Conservation (phyloP, 2,888 invertebrate genomes). For the Bombylius discolor region DNA sequence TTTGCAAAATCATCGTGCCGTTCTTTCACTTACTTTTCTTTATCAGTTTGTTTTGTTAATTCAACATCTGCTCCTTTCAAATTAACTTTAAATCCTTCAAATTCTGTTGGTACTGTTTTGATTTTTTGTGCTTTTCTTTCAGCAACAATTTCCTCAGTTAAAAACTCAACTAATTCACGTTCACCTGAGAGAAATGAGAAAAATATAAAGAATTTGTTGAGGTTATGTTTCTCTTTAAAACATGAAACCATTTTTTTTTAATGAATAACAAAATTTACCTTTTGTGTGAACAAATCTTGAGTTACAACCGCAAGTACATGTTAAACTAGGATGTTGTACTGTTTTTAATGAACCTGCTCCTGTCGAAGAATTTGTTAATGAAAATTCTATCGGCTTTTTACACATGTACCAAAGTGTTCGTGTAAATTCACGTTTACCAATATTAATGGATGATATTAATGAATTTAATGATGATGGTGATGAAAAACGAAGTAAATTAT, state of each 20-base stretch:
- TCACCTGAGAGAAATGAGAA: conserved; percentile 49
- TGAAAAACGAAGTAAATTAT: not conserved
- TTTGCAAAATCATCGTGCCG: not conserved
- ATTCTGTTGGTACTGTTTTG: conserved; percentile 56
- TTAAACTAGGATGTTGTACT: conserved; percentile 45
- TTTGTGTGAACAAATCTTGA: conserved; percentile 53
- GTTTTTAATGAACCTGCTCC: conserved; percentile 30
- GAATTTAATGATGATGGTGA: not conserved
- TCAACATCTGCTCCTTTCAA: conserved; percentile 75
- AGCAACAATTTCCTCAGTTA: conserved; percentile 85
- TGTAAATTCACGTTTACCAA: conserved; percentile 49
- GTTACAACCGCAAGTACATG: conserved; percentile 57
- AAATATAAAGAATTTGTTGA: conserved; percentile 4
- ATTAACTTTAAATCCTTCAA: conserved; percentile 71
- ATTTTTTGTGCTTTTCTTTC: conserved; percentile 74
- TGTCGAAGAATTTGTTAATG: conserved; percentile 13
- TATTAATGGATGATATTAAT: conserved; percentile 22
- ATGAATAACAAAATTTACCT: conserved; percentile 40
- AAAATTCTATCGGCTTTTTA: conserved; percentile 18
- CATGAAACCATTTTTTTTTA: not conserved
- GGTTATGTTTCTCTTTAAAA: conserved; percentile 1
- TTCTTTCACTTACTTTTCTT: conserved; percentile 50
- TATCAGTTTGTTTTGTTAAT: conserved; percentile 55
- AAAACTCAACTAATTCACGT: conserved; percentile 75
- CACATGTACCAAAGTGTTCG: conserved; percentile 64